These are phyloP conservation scores for Chaetodon trifasciatus DNA, from an alignment of 2,797 vertebrate genomes.

Conservation along the genomic window DNA sequence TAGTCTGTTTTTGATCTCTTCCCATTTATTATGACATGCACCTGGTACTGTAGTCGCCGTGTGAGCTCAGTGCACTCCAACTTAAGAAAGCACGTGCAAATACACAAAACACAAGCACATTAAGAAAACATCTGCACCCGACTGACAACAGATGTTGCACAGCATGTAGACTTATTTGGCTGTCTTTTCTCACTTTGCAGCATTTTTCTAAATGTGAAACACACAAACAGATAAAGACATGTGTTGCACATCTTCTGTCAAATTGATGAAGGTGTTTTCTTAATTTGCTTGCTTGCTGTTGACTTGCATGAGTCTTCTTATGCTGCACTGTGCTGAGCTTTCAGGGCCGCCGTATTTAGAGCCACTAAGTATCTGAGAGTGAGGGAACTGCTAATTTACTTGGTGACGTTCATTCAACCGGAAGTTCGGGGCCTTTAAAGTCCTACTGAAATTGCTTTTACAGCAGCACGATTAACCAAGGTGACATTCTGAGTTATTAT, in stretches of 20 bases:
- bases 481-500: slow-evolving; percentile 57
- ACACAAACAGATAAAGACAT: not conserved
- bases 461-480: slow-evolving; percentile 36
- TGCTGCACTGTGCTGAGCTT: not conserved
- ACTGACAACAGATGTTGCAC: not conserved
- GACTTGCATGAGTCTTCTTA: not conserved
- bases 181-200: not conserved
- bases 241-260: not conserved
- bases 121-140: not conserved
- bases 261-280: not conserved
- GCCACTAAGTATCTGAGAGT: not conserved
- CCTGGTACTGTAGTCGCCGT: not conserved
- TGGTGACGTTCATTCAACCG: slow-evolving; percentile 18
- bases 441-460: slow-evolving; percentile 26
- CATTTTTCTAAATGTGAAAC: not conserved
- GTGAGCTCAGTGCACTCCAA: not conserved
- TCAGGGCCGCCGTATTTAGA: not conserved
- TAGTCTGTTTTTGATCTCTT: not conserved
- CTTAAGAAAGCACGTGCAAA: not conserved
- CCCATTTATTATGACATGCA: not conserved
- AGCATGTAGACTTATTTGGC: not conserved
- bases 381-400: slow-evolving; percentile 8
- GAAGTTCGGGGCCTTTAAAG: not conserved
- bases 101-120: not conserved
- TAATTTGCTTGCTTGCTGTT: not conserved